Conservation (phyloP, 2,113 vertebrate species). For the Microcebus griseorufus region DNA sequence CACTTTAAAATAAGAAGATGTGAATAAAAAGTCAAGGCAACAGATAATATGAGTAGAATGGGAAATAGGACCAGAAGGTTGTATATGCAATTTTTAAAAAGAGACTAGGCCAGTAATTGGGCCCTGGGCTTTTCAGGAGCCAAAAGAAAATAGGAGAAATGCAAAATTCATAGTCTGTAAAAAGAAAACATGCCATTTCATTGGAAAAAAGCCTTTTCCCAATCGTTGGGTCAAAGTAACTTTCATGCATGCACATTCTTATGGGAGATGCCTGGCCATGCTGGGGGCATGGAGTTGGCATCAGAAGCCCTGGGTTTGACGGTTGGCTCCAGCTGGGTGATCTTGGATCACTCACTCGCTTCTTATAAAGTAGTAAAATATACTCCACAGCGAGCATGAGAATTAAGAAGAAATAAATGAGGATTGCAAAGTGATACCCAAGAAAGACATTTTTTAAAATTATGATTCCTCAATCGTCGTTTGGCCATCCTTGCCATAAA, state of each 20-base stretch:
- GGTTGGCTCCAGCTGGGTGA: not conserved
- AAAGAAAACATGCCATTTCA: not conserved
- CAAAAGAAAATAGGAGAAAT: not conserved
- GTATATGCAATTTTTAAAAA: not conserved
- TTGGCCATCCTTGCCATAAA: not conserved
- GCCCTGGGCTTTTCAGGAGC: not conserved
- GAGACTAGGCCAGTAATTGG: not conserved
- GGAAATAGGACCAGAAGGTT: not conserved
- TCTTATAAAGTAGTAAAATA: not conserved
- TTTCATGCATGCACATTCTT: not conserved
- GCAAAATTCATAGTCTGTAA: not conserved
- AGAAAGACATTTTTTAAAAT: not conserved
- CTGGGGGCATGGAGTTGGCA: not conserved
- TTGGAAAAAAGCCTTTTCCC: not conserved
- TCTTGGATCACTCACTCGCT: not conserved
- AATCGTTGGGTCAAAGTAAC: not conserved
- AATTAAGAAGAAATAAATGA: not conserved
- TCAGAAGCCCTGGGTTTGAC: not conserved
- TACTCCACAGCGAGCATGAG: not conserved
- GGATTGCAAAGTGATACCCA: not conserved
- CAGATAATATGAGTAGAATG: not conserved
- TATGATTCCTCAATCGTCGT: not conserved
- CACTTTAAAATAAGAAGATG: not conserved
- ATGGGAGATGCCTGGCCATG: not conserved
- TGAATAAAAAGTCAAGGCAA: not conserved